Evolutionary conservation across 2,113 vertebrate genomes (phyloP).

Genomic region (Phasianus colchicus): DNA sequence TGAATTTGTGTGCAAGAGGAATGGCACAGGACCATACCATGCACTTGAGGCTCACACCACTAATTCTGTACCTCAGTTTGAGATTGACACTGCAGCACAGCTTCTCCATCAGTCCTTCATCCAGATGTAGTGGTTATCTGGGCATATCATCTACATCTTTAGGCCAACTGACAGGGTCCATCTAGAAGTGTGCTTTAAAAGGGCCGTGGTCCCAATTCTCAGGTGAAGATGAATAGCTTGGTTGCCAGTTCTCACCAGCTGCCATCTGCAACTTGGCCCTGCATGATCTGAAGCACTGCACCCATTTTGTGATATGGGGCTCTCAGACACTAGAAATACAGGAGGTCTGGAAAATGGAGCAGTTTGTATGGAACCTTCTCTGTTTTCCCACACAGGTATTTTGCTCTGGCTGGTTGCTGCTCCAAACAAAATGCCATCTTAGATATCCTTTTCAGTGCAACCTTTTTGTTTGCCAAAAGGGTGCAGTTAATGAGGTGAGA

Average conservation of each 20-base stretch:
- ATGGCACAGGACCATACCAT: accelerated
- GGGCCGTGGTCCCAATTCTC: neutral
- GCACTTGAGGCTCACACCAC: neutral
- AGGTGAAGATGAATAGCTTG: neutral
- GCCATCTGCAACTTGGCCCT: neutral
- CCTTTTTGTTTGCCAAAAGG: neutral
- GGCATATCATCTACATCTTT: neutral
- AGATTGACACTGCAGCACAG: neutral
- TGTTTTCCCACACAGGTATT: neutral
- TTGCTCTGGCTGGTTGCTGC: neutral
- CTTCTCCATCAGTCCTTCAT: neutral
- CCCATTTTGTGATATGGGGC: neutral
- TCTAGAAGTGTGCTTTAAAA: neutral
- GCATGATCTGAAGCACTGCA: neutral
- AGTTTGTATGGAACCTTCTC: neutral
- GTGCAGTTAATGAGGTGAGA: neutral
- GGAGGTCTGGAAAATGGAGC: neutral
- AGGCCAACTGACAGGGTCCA: neutral
- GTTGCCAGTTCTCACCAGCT: neutral
- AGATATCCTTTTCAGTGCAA: neutral
- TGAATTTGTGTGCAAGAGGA: neutral
- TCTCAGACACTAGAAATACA: neutral
- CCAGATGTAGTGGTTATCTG: neutral
- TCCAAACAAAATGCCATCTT: neutral
- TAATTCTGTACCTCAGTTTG: neutral